Percentiles rank a stretch among this genome's conserved stretches.
Evolutionary conservation across 2,797 vertebrate species (phyloP).

Genomic region (Hippoglossus hippoglossus): DNA sequence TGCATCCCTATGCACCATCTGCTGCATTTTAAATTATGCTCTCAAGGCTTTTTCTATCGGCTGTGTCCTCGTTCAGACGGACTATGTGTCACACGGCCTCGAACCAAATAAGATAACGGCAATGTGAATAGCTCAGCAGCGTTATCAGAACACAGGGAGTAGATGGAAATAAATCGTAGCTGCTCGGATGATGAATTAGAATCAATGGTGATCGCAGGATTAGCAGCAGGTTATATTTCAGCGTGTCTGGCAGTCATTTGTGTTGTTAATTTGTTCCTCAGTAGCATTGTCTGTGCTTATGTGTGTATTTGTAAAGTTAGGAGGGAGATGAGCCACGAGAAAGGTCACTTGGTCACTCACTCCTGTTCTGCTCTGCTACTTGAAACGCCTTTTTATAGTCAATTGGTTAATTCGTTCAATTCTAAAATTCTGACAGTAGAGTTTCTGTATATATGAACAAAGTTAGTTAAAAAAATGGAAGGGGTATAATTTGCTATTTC

Average conservation of each 20-base stretch:
- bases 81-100: constrained; percentile 36
- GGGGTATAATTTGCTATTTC: no score
- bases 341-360: not conserved
- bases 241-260: not conserved
- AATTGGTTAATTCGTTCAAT: no score
- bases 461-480: no score
- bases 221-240: constrained; percentile 40
- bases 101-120: constrained; percentile 46
- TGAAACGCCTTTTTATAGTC: no score
- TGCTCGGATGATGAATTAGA: constrained; percentile 34
- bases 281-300: not conserved
- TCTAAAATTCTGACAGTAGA: no score
- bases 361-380: not conserved
- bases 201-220: constrained; percentile 38
- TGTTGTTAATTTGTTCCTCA: not conserved
- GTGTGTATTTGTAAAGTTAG: not conserved
- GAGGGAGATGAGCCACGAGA: not conserved
- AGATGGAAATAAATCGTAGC: constrained; percentile 41
- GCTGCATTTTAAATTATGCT: constrained; percentile 60
- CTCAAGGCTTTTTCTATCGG: constrained; percentile 49
- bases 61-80: constrained; percentile 40
- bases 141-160: constrained; percentile 33
- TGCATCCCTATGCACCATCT: constrained; percentile 46
- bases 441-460: no score
- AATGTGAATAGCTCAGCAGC: constrained; percentile 35